Conservation (phyloP, 2,113 vertebrate genomes). For the Nettapus auritus region DNA sequence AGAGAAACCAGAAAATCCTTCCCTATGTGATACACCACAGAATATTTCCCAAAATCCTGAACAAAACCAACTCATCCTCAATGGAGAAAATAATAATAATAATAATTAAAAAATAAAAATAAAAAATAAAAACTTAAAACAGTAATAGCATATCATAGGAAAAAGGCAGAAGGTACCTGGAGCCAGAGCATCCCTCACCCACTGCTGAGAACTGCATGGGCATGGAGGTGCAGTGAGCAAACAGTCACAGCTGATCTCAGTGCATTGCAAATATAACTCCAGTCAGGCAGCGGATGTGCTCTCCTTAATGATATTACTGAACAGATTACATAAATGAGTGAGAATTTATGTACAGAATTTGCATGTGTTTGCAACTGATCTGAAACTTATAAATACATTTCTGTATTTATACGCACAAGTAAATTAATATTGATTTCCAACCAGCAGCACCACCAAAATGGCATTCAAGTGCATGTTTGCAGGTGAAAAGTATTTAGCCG, state of each 20-base stretch:
- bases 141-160: background rate
- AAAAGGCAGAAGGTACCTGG: conserved; percentile 15
- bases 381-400: conserved; percentile 67
- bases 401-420: conserved; percentile 60
- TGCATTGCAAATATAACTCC: conserved; percentile 52
- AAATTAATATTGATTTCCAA: conserved; percentile 67
- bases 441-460: conserved; percentile 34
- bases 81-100: background rate
- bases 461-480: conserved; percentile 59
- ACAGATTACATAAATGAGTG: conserved; percentile 67
- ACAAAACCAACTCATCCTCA: background rate
- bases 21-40: background rate
- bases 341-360: conserved; percentile 71
- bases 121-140: background rate
- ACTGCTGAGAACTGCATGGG: conserved; percentile 17
- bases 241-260: conserved; percentile 56
- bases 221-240: background rate
- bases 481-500: conserved; percentile 41
- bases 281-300: conserved; percentile 59
- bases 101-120: too few relatives aligned
- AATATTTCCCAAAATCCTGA: background rate
- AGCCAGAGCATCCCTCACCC: conserved; percentile 48
- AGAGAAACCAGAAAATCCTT: background rate
- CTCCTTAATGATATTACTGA: conserved; percentile 65
- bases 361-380: conserved; percentile 70